phyloP scores from a whole-genome alignment of 2,113 vertebrate genomes.

The Daubentonia madagascariensis region DNA sequence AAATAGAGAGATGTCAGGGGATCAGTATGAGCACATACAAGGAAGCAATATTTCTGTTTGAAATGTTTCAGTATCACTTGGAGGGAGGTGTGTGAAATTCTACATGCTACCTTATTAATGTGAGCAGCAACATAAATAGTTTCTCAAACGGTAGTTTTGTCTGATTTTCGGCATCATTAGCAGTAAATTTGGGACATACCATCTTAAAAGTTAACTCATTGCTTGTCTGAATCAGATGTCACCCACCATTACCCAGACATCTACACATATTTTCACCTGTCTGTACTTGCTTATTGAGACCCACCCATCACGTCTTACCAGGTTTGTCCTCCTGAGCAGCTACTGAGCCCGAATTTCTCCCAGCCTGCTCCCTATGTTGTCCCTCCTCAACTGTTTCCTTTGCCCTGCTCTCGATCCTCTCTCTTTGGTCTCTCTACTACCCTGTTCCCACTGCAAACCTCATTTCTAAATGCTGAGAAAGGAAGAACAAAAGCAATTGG shows the following conservation, averaged over 20 bases:
- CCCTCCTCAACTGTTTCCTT: background rate
- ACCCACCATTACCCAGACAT: background rate
- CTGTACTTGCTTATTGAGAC: background rate
- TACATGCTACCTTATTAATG: slow-evolving; percentile 75
- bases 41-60: slow-evolving; percentile 77
- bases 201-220: background rate
- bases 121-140: slow-evolving; percentile 21
- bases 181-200: background rate
- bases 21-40: slow-evolving; percentile 68
- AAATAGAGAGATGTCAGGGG: slow-evolving; percentile 69
- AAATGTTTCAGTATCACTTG: slow-evolving; percentile 70
- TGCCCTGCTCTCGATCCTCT: background rate
- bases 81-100: slow-evolving; percentile 67
- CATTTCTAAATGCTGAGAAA: background rate
- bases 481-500: background rate
- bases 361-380: background rate
- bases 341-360: background rate
- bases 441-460: background rate
- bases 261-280: background rate
- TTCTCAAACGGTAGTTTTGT: background rate
- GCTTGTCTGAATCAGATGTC: background rate
- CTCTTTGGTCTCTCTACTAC: background rate
- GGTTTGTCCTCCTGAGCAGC: background rate
- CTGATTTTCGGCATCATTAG: background rate
- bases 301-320: background rate